Evolutionary conservation across 2,113 vertebrate genomes (phyloP).

Genomic region (Oreochromis aureus): DNA sequence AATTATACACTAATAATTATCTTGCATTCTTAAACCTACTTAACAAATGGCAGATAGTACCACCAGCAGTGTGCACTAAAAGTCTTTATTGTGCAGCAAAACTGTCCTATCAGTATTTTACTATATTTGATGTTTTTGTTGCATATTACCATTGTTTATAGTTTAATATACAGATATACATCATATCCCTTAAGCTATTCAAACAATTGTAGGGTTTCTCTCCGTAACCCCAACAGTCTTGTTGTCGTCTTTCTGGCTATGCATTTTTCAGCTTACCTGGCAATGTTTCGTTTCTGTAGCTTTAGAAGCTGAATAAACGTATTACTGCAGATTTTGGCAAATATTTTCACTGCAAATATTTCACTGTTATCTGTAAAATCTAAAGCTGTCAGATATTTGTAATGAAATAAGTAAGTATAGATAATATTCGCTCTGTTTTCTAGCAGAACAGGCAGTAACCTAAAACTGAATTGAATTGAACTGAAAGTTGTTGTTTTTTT

Average conservation of each 20-base stretch:
- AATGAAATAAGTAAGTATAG: not conserved
- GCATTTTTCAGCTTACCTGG: not conserved
- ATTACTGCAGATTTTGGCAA: not conserved
- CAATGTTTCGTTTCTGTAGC: not conserved
- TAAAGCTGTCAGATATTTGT: not conserved
- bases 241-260: not conserved
- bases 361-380: not conserved
- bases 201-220: not conserved
- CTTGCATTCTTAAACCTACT: not conserved
- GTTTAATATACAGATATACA: not conserved
- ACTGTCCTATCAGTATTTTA: not conserved
- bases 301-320: not conserved
- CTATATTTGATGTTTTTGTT: not conserved
- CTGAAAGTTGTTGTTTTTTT: not conserved
- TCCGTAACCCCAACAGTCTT: not conserved
- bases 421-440: not conserved
- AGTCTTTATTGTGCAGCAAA: not conserved
- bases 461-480: not conserved
- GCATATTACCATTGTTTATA: not conserved
- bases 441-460: not conserved
- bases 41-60: not conserved
- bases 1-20: not conserved
- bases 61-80: not conserved
- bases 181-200: not conserved
- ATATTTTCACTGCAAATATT: not conserved